These are phyloP conservation scores for Oenanthe oenanthe DNA, from an alignment of 2,113 vertebrate genomes.

Conservation along the genomic window DNA sequence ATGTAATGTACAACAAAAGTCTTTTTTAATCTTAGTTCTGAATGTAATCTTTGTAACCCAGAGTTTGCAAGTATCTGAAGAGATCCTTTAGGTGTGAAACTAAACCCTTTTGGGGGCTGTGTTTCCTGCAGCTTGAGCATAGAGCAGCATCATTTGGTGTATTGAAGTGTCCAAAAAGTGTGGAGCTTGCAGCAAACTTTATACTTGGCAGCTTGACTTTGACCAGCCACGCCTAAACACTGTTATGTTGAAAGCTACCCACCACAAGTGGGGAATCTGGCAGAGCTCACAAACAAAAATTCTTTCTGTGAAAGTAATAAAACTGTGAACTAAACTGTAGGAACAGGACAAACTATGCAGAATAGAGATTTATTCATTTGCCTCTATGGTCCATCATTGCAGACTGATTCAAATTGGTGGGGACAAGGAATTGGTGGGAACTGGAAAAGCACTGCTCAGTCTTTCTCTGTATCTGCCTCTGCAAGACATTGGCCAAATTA, in stretches of 20 bases:
- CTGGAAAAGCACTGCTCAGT: neutral
- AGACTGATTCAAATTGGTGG: neutral
- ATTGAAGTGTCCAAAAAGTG: neutral
- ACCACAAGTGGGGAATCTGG: neutral
- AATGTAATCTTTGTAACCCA: neutral
- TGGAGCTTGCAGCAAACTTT: neutral
- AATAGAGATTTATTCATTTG: neutral
- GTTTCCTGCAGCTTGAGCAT: neutral
- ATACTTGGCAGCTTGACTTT: neutral
- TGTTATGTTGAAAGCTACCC: neutral
- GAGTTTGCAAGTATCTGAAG: neutral
- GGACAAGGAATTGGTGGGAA: neutral
- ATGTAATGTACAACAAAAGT: neutral
- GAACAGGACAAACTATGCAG: neutral
- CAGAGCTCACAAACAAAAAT: neutral
- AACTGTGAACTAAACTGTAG: neutral
- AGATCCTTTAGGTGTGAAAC: neutral
- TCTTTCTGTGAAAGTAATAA: constrained; percentile 19
- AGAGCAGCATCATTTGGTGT: neutral
- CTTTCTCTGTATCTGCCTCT: neutral
- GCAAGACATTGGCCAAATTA: neutral
- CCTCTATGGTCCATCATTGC: neutral
- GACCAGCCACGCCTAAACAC: neutral
- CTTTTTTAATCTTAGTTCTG: neutral
- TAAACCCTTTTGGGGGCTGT: neutral